phyloP scores from a whole-genome alignment of 2,888 invertebrate species.

The Therioaphis trifolii region DNA sequence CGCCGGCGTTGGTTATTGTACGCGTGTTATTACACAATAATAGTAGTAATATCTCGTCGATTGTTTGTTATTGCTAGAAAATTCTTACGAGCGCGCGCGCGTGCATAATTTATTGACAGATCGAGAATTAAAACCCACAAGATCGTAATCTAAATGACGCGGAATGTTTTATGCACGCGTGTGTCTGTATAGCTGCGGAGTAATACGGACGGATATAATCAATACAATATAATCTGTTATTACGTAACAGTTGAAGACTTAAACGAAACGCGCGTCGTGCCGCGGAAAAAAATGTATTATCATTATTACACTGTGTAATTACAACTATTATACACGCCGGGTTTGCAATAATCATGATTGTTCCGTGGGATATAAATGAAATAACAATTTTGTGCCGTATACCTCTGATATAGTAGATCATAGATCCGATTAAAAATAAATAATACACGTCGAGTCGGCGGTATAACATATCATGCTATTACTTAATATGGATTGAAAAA shows the following conservation, averaged over 20 bases:
- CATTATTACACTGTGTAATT: not conserved
- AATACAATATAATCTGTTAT: not conserved
- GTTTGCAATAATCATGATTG: not conserved
- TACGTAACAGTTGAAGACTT: not conserved
- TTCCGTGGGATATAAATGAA: not conserved
- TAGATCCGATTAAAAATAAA: not conserved
- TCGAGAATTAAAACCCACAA: not conserved
- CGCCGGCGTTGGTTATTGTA: no score
- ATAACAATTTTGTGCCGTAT: not conserved
- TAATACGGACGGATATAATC: no score
- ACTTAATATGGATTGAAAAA: constrained; percentile 1
- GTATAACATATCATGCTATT: not conserved
- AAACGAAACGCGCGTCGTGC: not conserved
- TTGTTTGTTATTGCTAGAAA: no score
- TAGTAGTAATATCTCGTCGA: no score
- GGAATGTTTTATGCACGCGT: no score
- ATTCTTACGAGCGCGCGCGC: no score
- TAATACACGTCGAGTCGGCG: not conserved
- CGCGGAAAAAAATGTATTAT: not conserved
- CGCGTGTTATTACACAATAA: no score
- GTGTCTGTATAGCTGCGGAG: no score
- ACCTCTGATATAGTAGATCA: not conserved
- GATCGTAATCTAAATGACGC: not conserved
- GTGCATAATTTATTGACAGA: constrained; percentile 2
- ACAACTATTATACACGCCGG: not conserved